A percentile compares a stretch with the other conserved stretches of the same genome.
These are phyloP conservation scores for Arbacia lixula DNA, from an alignment of 53 echinoderm and acorn worm species.

Conservation along the genomic window DNA sequence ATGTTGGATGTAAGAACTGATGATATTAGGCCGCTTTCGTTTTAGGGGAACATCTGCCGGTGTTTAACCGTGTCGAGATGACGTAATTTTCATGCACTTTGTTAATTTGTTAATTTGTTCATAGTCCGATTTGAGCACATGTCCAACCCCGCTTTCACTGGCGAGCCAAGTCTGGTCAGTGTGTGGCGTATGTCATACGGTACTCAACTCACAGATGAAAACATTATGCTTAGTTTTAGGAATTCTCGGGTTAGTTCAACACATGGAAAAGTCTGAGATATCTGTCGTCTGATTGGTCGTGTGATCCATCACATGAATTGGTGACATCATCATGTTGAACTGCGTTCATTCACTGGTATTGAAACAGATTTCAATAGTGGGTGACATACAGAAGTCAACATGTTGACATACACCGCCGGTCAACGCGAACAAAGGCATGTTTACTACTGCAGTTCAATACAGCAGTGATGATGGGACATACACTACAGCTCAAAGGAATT, in stretches of 20 bases:
- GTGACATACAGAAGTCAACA: not conserved
- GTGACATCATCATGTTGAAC: not conserved
- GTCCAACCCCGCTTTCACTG: no score
- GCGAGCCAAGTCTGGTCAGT: no score
- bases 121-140: no score
- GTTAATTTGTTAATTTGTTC: no score
- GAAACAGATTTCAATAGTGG: slow-evolving; percentile 22
- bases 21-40: no score
- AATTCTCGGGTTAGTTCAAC: not conserved
- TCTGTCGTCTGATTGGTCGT: not conserved
- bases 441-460: no score
- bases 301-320: not conserved
- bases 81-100: no score
- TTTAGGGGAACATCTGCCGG: no score
- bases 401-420: not conserved
- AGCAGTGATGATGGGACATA: no score
- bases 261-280: not conserved
- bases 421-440: slow-evolving; percentile 13
- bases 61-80: no score
- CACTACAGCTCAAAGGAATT: no score
- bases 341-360: not conserved
- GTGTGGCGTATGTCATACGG: not conserved
- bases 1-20: no score
- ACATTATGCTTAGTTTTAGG: not conserved
- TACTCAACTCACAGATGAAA: not conserved